Evolutionary conservation across 2,888 invertebrate genomes (phyloP).

Genomic region (Torymus texanus): DNA sequence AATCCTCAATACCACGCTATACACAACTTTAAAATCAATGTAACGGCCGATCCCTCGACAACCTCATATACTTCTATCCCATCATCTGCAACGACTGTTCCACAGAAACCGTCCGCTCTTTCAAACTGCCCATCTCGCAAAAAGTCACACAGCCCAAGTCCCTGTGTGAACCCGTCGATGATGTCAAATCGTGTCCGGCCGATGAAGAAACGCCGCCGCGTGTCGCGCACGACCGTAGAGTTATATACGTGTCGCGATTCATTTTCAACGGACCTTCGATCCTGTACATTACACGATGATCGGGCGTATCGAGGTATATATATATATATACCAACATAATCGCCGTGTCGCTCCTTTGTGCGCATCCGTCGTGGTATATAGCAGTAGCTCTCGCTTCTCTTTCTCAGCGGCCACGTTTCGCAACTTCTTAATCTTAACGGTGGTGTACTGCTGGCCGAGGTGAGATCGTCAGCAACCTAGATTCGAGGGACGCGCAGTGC

Average conservation of each 20-base stretch:
- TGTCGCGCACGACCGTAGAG: background rate
- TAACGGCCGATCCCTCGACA: too few species aligned
- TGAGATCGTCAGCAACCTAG: conserved; percentile 18
- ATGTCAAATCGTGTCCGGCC: conserved; percentile 43
- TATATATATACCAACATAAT: background rate
- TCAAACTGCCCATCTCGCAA: too few species aligned
- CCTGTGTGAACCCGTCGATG: background rate
- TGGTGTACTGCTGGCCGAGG: conserved; percentile 19
- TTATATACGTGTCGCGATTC: conserved; percentile 12
- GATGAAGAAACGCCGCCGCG: conserved; percentile 46
- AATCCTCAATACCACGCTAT: too few species aligned
- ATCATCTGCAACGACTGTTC: too few species aligned
- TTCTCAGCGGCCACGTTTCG: conserved; percentile 35
- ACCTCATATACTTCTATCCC: too few species aligned
- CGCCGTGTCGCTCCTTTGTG: too few species aligned
- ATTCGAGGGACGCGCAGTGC: conserved; percentile 6
- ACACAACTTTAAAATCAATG: too few species aligned
- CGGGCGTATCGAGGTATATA: conserved; percentile 15
- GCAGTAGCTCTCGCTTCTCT: conserved; percentile 13
- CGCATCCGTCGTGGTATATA: too few species aligned
- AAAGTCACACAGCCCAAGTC: background rate
- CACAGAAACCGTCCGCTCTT: too few species aligned
- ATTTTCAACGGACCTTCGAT: conserved; percentile 29
- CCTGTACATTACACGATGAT: conserved; percentile 6
- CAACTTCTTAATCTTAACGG: conserved; percentile 50